Evolutionary conservation across 1,140 invertebrate genomes (phyloP).

Genomic region (Sesamia nonagrioides): DNA sequence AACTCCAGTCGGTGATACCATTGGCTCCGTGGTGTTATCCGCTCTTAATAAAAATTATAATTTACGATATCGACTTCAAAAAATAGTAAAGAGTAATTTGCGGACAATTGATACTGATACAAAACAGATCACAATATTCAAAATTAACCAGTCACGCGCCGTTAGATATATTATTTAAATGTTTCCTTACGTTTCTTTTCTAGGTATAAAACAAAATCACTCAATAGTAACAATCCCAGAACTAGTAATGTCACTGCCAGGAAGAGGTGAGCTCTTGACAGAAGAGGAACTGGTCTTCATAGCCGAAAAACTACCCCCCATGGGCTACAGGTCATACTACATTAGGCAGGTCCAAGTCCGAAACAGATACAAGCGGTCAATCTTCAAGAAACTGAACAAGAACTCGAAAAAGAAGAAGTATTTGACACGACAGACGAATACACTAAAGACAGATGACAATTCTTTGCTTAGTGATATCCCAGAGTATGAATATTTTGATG

Average conservation of each 20-base stretch:
- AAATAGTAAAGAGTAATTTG: too few relatives aligned
- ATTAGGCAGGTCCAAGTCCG: slow-evolving; percentile 16
- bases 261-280: slow-evolving; percentile 48
- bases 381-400: slow-evolving; percentile 63
- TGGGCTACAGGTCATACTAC: slow-evolving; percentile 79
- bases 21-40: too few relatives aligned
- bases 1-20: too few relatives aligned
- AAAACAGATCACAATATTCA: too few relatives aligned
- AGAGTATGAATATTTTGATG: slow-evolving; percentile 59
- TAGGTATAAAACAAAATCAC: slow-evolving; percentile 56
- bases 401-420: slow-evolving; percentile 59
- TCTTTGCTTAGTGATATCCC: slow-evolving; percentile 39
- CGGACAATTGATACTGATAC: too few relatives aligned
- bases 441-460: slow-evolving; percentile 43
- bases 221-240: slow-evolving; percentile 56
- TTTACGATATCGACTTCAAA: too few relatives aligned
- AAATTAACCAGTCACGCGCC: too few relatives aligned
- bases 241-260: slow-evolving; percentile 36
- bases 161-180: too few relatives aligned
- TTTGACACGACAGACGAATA: slow-evolving; percentile 54
- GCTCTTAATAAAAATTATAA: too few relatives aligned
- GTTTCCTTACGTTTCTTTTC: background rate
- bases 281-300: slow-evolving; percentile 83
- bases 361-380: slow-evolving; percentile 40
- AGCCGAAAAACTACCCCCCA: slow-evolving; percentile 79